These are phyloP conservation scores for Thyatira batis DNA, from an alignment of 2,888 invertebrate genomes.

Conservation along the genomic window DNA sequence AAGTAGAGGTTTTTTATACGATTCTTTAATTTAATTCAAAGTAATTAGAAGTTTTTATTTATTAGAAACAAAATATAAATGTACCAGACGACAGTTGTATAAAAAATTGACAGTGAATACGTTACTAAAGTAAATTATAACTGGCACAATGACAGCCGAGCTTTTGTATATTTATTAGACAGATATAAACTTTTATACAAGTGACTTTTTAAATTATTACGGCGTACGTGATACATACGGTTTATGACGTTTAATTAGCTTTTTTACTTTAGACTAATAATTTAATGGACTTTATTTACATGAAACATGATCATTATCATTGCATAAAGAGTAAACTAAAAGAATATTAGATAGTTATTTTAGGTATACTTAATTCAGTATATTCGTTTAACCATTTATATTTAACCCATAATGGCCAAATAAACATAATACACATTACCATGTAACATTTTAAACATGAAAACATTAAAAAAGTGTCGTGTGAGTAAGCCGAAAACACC, in stretches of 20 bases:
- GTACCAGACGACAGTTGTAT: background rate
- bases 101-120: background rate
- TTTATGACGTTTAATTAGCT: background rate
- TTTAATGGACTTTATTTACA: background rate
- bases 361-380: too few species aligned
- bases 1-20: too few species aligned
- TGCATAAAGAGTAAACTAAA: too few species aligned
- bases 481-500: background rate
- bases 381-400: too few species aligned
- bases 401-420: too few species aligned
- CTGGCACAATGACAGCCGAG: background rate
- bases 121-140: background rate
- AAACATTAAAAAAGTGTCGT: background rate
- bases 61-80: background rate
- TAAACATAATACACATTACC: too few species aligned
- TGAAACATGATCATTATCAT: too few species aligned
- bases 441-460: background rate
- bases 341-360: too few species aligned
- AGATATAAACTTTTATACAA: background rate
- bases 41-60: background rate
- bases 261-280: background rate
- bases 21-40: background rate
- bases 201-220: background rate
- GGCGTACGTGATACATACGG: background rate
- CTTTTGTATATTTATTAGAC: background rate